phyloP scores from a whole-genome alignment of 2,113 vertebrate species.

The Eudyptes chrysolophus region DNA sequence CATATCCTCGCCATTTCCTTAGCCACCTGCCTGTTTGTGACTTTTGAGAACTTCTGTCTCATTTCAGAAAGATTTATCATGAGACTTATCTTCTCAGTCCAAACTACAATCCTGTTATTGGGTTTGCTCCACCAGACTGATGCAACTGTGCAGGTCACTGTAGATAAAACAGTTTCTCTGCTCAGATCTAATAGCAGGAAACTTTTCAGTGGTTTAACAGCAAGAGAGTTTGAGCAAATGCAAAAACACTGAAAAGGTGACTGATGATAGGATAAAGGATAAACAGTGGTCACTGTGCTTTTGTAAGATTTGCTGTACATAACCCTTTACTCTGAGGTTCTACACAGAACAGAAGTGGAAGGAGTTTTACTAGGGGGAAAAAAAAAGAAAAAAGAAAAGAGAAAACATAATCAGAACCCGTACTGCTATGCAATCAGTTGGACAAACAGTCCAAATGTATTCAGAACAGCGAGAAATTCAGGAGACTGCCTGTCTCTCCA shows the following conservation, averaged over 20 bases:
- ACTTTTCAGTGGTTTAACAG: neutral
- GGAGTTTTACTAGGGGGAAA: neutral
- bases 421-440: neutral
- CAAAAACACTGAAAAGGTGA: neutral
- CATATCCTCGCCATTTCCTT: neutral
- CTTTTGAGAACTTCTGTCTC: neutral
- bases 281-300: neutral
- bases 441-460: neutral
- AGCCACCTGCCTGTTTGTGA: neutral
- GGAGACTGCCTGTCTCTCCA: neutral
- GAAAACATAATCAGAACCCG: neutral
- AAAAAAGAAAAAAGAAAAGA: neutral
- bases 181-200: neutral
- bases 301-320: neutral
- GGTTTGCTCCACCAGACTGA: neutral
- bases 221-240: neutral
- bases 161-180: neutral
- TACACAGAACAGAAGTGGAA: neutral
- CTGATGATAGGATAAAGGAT: neutral
- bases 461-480: neutral
- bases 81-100: neutral
- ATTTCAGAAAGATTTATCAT: neutral
- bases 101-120: neutral
- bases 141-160: neutral
- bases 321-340: neutral